Percentiles rank a stretch among this genome's conserved stretches.
Conservation (phyloP, 35 echinoderm and acorn worm species). For the Patiria miniata region DNA sequence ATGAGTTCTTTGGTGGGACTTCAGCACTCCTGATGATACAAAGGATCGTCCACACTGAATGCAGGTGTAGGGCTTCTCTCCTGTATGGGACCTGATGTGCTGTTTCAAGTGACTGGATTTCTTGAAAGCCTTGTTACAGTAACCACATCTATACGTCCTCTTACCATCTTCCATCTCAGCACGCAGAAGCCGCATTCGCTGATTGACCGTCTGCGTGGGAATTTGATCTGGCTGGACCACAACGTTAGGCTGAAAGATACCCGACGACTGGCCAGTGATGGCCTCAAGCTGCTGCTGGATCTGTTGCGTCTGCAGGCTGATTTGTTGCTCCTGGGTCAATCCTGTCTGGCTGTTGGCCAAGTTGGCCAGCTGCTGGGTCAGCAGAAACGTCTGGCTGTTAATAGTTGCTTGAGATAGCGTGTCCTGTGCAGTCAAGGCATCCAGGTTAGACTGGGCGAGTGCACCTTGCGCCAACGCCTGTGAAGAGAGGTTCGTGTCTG, state of each 20-base stretch:
- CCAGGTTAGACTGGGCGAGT: slow-evolving; percentile 51
- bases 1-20: slow-evolving; percentile 80
- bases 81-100: slow-evolving; percentile 94
- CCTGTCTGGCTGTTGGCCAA: slow-evolving; percentile 52
- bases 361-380: slow-evolving; percentile 31
- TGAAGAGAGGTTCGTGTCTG: slow-evolving; percentile 64
- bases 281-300: slow-evolving; percentile 98
- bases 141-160: slow-evolving; percentile 66
- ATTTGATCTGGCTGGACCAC: slow-evolving; percentile 38
- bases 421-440: slow-evolving; percentile 44
- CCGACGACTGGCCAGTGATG: slow-evolving; percentile 81
- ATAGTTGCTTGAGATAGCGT: slow-evolving; percentile 41
- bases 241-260: slow-evolving; percentile 42
- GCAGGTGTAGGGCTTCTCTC: slow-evolving; percentile 89
- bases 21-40: slow-evolving; percentile 85
- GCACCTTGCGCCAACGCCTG: slow-evolving; percentile 51
- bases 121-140: slow-evolving; percentile 90
- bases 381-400: slow-evolving; percentile 32
- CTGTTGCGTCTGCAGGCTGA: slow-evolving; percentile 93
- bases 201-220: not conserved
- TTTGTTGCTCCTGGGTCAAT: slow-evolving; percentile 62
- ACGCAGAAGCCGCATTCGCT: slow-evolving; percentile 11
- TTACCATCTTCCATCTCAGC: slow-evolving; percentile 56
- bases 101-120: slow-evolving; percentile 98
- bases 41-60: slow-evolving; percentile 84